Evolutionary conservation across 2,888 invertebrate species (phyloP).

Genomic region (Nipponacmea schrenckii): DNA sequence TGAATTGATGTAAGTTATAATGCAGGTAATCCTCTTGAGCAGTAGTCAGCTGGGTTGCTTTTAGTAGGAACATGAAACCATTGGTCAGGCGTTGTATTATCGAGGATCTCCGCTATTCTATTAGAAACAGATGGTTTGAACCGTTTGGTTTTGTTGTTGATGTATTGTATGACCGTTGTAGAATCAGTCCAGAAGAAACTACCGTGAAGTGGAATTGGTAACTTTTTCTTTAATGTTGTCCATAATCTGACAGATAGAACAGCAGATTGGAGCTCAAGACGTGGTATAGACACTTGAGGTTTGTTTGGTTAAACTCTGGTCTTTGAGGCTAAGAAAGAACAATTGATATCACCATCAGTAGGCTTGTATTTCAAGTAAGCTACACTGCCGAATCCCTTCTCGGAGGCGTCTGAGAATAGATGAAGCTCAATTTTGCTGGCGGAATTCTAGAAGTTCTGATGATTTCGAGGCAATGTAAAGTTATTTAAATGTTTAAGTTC

Average conservation of each 20-base stretch:
- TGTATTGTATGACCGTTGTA: not conserved
- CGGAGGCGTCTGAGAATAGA: slow-evolving; percentile 9
- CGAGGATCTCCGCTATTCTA: slow-evolving; percentile 9
- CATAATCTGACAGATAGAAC: slow-evolving; percentile 5
- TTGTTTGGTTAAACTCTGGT: slow-evolving; percentile 7
- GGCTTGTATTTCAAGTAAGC: slow-evolving; percentile 1
- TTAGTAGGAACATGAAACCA: not conserved
- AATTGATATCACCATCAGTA: not conserved
- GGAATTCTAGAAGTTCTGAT: not conserved
- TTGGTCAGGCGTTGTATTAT: not conserved
- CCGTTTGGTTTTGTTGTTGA: slow-evolving; percentile 4
- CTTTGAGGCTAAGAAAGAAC: slow-evolving; percentile 4
- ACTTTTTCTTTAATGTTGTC: not conserved
- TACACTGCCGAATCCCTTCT: slow-evolving; percentile 2
- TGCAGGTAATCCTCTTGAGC: not conserved
- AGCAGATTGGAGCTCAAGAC: slow-evolving; percentile 8
- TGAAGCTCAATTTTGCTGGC: not conserved
- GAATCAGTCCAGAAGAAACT: not conserved
- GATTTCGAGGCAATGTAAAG: not conserved
- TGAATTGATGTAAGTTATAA: not conserved
- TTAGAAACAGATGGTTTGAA: slow-evolving; percentile 7
- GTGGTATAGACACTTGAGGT: not conserved
- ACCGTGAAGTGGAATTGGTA: not conserved
- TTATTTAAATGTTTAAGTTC: not conserved
- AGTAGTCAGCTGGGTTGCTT: too few relatives aligned